Percentiles rank a stretch among this genome's conserved stretches.
These are phyloP conservation scores for Vombatus ursinus DNA, from an alignment of 2,113 vertebrate species.

Conservation along the genomic window DNA sequence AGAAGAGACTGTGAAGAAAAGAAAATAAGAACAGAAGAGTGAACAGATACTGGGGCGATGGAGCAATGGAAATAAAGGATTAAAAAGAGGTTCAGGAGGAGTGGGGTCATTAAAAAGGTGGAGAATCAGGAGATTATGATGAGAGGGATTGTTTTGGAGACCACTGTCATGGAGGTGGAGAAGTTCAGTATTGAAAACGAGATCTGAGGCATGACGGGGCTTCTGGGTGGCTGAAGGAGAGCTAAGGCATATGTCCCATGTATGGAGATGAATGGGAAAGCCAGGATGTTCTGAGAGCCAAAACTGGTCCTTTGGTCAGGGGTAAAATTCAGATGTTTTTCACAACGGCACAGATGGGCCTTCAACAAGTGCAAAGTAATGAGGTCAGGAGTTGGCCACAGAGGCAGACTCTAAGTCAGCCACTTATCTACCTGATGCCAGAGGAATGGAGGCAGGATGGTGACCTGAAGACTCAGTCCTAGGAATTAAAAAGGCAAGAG, in stretches of 20 bases:
- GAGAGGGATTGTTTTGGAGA: neutral
- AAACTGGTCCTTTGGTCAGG: neutral
- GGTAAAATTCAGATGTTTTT: neutral
- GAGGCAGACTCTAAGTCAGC: neutral
- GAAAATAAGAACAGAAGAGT: neutral
- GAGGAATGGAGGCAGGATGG: neutral
- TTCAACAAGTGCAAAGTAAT: neutral
- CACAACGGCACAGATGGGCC: neutral
- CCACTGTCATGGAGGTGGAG: neutral
- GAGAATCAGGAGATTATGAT: neutral
- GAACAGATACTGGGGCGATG: neutral
- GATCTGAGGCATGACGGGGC: neutral
- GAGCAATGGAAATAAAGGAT: neutral
- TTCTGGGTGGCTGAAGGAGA: neutral
- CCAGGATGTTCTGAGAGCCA: neutral
- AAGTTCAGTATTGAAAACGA: neutral
- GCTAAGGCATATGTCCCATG: neutral
- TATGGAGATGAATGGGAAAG: neutral
- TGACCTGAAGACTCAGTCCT: neutral
- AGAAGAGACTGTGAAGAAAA: neutral
- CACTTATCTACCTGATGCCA: neutral
- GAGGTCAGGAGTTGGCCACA: neutral
- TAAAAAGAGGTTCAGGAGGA: neutral
- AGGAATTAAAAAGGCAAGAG: neutral
- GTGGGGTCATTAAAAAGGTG: neutral